Evolutionary conservation across 2,797 vertebrate genomes (phyloP).

Genomic region (Bradypus variegatus): DNA sequence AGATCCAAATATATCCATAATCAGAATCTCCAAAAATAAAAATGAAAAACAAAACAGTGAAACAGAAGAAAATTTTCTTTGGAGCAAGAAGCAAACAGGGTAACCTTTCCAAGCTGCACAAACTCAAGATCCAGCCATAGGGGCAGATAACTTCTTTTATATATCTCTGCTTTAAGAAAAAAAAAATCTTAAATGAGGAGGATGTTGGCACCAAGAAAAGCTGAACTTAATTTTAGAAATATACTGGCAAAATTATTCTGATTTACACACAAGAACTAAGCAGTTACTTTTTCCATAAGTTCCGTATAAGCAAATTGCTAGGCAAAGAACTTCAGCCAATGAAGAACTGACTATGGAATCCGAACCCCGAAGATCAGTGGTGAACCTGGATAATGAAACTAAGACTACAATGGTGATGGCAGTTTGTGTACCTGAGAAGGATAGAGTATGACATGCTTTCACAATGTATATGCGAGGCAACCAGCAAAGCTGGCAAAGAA

Average conservation of each 20-base stretch:
- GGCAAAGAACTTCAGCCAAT: background rate
- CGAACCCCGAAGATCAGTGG: too few relatives aligned
- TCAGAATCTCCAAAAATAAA: background rate
- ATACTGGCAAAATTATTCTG: background rate
- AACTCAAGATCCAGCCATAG: too few relatives aligned
- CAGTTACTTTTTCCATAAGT: background rate
- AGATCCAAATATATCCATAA: background rate
- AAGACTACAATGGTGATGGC: fast-evolving
- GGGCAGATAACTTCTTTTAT: background rate
- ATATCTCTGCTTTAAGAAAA: background rate
- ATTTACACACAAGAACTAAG: background rate
- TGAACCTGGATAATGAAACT: fast-evolving
- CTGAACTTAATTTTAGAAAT: background rate
- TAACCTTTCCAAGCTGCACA: background rate
- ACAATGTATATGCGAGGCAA: fast-evolving
- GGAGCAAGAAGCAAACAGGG: background rate
- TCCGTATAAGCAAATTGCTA: background rate
- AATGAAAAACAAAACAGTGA: background rate
- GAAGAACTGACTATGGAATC: background rate
- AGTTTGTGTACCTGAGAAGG: fast-evolving
- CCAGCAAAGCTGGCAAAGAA: too few relatives aligned
- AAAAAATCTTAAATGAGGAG: background rate
- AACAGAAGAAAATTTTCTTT: background rate
- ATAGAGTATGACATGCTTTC: fast-evolving
- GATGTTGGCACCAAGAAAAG: background rate